Base-by-base conservation (phyloP, 1,140 invertebrate genomes). In the Octopus bimaculoides region DNA sequence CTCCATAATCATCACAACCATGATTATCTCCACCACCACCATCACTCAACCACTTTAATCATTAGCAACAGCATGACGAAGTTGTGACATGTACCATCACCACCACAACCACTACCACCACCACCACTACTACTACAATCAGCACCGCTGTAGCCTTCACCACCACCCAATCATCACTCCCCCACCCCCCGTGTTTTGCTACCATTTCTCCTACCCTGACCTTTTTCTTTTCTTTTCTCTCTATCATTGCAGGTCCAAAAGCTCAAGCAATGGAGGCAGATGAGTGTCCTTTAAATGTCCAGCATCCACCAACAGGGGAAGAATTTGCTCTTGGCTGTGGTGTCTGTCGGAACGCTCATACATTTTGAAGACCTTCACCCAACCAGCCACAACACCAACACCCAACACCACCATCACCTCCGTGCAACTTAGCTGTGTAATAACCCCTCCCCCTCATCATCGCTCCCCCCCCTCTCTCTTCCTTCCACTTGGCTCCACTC, bases 271-370 rank as follows among this genome's bases (percentile, higher is more conserved):
- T 98, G 78, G 94, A 98, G 83, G 96, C 96, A 20, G 96, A 98
- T 9, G 90, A 91, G 41, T 99, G 98, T 90, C 98, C 98, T 0
- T 92, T 99, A 8, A 96, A 98, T 90, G 94, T 99, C 4, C 94
- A 95, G 88, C 98, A 99, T 92, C 97, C 97, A 75, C 93, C 96
- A 9, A 99, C 98, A 0, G 98, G 98, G 55, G 97, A 99, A 91
- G 98, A 99, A 91, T 99, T 98, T 91, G 97, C 98, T 77, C 92
- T 99, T 12, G 98, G 98, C 81, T 99, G 98, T 92, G 98, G 98
- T 41, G 95, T 99, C 77, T 99, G 98, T 89, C 93, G 98, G 75
- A 98, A 99, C 92, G 95, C 97, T 80, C 96, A 98, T 89, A 98
- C 96, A 17, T 98, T 98, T 91, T 98, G 93, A 90, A 66, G 3